Conservation (phyloP, 2,888 invertebrate species). For the Germaria angustata region DNA sequence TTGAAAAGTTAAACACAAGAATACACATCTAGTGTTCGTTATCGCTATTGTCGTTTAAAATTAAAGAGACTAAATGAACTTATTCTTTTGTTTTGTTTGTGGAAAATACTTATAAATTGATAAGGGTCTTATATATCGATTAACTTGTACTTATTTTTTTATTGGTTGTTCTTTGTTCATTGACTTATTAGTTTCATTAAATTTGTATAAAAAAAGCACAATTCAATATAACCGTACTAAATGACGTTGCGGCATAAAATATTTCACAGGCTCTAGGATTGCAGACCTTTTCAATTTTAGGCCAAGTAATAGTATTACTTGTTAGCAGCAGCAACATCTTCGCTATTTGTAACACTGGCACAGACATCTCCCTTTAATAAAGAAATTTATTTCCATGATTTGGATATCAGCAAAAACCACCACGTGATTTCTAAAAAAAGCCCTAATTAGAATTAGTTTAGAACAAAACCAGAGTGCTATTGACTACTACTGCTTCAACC, state of each 20-base stretch:
- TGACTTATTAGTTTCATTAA: slow-evolving; percentile 57
- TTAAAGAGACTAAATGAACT: not conserved
- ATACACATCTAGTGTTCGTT: slow-evolving; percentile 17
- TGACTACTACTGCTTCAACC: too few species aligned
- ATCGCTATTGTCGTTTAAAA: slow-evolving; percentile 38
- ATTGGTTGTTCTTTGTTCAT: slow-evolving; percentile 43
- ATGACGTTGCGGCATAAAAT: not conserved
- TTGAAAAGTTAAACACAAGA: slow-evolving; percentile 42
- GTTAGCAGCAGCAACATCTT: too few species aligned
- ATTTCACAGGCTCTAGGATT: not conserved
- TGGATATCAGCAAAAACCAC: too few species aligned
- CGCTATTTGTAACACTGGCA: too few species aligned
- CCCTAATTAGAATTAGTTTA: too few species aligned
- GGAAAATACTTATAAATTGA: slow-evolving; percentile 52
- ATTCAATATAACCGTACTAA: too few species aligned
- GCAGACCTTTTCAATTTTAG: too few species aligned
- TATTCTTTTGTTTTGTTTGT: not conserved
- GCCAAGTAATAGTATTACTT: too few species aligned
- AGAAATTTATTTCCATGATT: too few species aligned
- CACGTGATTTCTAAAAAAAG: too few species aligned
- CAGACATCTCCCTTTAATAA: too few species aligned
- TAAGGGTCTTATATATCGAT: slow-evolving; percentile 60
- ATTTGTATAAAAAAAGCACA: slow-evolving; percentile 4
- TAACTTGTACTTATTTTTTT: slow-evolving; percentile 40
- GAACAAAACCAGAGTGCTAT: too few species aligned